Evolutionary conservation across 2,888 invertebrate genomes (phyloP), one percentile per base, ranked within the genome.

Genomic region (Meloe dianella): DNA sequence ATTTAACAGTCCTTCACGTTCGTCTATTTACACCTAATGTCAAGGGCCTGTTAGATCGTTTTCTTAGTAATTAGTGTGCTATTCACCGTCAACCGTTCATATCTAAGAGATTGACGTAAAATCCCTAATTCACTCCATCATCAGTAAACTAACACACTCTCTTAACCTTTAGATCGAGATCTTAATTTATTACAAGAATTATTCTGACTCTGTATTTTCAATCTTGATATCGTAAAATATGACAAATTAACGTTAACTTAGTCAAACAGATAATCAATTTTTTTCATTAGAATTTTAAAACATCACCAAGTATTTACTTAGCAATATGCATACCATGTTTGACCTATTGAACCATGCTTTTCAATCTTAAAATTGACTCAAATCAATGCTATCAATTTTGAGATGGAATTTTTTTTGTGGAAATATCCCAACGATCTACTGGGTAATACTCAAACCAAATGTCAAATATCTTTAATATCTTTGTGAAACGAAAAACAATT

Each of bases 1-100:
- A 58, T 59, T 30, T 29, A 51, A 51, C 56, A 27, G 62, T 56
- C 41, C 59, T 67, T 67, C 67, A 67, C 58, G 64, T 67, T 64
- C 61, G 58, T 64, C 67, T 68, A 68, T 68, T 68, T 68, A 68
- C 68, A 68, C 68, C 68, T 68, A 68, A 68, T 68, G 65, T 68
- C 62, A 65, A 61, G 63, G 60, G 63, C 58, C 65, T 62, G 63
- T 60, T 62, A 61, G 60, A 62, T 63, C 58, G 63, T 57, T 47
- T 65, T 60, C 60, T 35, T 30, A 41, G 65, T 63, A 68, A 68
- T 68, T 65, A 65, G 68, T 65, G 57, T 65, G 60, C 60, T 65
- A 68, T 68, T 68, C 60, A 57, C 59, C 68, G 65, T 62, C 68
- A 68, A 62, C 65, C 68, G 65, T 56, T 60, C 41, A 68, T 62